Base-by-base conservation (phyloP, 1,140 invertebrate genomes). In the Zaprionus camerounensis region DNA sequence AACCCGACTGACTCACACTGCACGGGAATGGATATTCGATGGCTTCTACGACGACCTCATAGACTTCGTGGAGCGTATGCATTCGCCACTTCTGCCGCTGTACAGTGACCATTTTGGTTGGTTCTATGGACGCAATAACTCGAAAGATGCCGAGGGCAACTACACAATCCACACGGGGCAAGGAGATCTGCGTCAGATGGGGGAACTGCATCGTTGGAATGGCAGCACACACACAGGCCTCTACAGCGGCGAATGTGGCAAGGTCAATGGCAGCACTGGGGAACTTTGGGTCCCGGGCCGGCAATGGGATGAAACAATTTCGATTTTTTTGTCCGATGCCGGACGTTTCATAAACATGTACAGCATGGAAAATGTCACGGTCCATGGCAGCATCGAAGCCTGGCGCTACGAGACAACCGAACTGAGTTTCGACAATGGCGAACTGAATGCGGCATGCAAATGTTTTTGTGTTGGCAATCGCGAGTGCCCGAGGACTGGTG, bases 111-210 rank as follows among this genome's bases (percentile, higher is more conserved):
- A 94, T 86, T 97, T 97, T 91, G 96, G 94, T n/a, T 97, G 96
- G 96, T 97, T 97, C 90, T 96, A 96, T 87, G 80, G 96, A 94
- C 94, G 96, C 58, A 97, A 97, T 90, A 93, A 93, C 26, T 95
- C 96, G 0, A 92, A 94, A 20, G 94, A 93, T 1, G 96, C 94
- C 80, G 97, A 97, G 91, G 97, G 97, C 3, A 93, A 94, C 26
- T 96, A 95, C 78, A 95, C 95, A 17, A 96, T 97, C 94, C 94
- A 95, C 53, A 96, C 96, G 1, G 96, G 96, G 5, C 91, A 81
- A 1, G 88, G 92, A 9, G 94, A 95, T 85, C 94, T 96, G 49
- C 82, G 91, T 3, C 92, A 94, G 68, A 84, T 96, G 55, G 96
- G 96, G 67, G 93, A 94, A 17, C 74, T 97, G 2, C 93, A 94